Base-by-base conservation (phyloP, 2,888 invertebrate genomes). In the Dendrolimus pini region DNA sequence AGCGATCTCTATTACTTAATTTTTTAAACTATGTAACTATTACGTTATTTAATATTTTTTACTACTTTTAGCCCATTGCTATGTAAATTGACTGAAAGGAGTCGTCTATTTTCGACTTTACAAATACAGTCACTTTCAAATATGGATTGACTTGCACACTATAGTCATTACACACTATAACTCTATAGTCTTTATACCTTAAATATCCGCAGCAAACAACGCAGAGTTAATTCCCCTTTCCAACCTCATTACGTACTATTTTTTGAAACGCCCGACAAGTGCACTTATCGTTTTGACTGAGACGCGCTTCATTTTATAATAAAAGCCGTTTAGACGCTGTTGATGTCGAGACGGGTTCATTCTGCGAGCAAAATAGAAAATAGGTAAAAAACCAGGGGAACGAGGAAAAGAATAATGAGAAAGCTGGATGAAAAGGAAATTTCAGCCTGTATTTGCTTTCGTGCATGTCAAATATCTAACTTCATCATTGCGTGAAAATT, bases 231-330 rank as follows among this genome's bases (percentile, higher is more conserved):
- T 80, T 80, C 69, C 68, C 71, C 66, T 69, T 68, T 69, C 65
- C 65, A 65, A 68, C 64, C 72, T 75, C 67, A 74, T 77, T 75
- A 30, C 30, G 30, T 30, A 73, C 71, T 75, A 72, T 73, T 72
- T 72, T 69, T 71, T 74, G 65, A 72, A 74, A 68, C 69, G 71
- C 72, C 63, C 70, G 72, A 70, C 74, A 67, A 73, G 75, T 58
- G 66, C 64, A 65, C 75, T 72, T 70, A 72, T 72, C 69, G 68
- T 71, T 70, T 72, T 68, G 67, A 68, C 66, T 71, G 72, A 79
- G 78, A 77, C 66, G 69, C 70, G 72, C 75, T 78, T 80, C 79
- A 82, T 82, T 85, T 83, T 82, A 79, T 81, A 76, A 78, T 78
- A 82, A 79, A 82, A 82, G 73, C 77, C 69, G 78, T 80, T 78